Base-by-base conservation (phyloP, 2,888 invertebrate species). In the Serripes groenlandicus region DNA sequence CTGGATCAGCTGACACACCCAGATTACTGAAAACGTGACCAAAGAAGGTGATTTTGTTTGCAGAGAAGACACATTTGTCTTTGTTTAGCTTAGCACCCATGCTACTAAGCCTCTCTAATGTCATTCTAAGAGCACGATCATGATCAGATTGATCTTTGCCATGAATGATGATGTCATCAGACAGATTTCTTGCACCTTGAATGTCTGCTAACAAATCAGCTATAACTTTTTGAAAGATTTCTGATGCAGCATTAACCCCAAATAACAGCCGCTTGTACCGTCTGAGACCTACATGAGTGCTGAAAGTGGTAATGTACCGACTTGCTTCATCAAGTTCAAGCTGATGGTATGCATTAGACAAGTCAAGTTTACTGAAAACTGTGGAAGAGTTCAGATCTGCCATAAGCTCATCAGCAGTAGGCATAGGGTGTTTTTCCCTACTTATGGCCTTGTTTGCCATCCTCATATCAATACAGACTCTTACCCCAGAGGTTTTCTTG, bases 281-380 rank as follows among this genome's bases (percentile, higher is more conserved):
- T 56, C 71, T 83, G 21, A 83, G 68, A 23, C 83, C 86, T 30
- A 64, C 75, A 35, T 86, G 81, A 2, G 86, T 86, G 0, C 72
- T 72, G 42, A 83, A 86, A 11, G 81, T 81, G 1, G 81, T 86
- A n/a, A 86, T 78, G 15, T 78, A 23, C 11, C 78, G 21, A 18
- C 83, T 83, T 32, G 42, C 54, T 21, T 64, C n/a, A n/a, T n/a
- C n/a, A n/a, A n/a, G n/a, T n/a, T n/a, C n/a, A n/a, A n/a, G n/a
- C n/a, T n/a, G n/a, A n/a, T n/a, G n/a, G n/a, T n/a, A n/a, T n/a
- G n/a, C n/a, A n/a, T n/a, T n/a, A n/a, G n/a, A n/a, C n/a, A n/a
- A n/a, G n/a, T n/a, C n/a, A n/a, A n/a, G n/a, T 88, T n/a, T 69
- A 88, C 85, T 26, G 87, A 87, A 88, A 15, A 85, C 75, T 37